Base-by-base conservation (phyloP, 1,140 invertebrate genomes). In the Diabrotica undecimpunctata region DNA sequence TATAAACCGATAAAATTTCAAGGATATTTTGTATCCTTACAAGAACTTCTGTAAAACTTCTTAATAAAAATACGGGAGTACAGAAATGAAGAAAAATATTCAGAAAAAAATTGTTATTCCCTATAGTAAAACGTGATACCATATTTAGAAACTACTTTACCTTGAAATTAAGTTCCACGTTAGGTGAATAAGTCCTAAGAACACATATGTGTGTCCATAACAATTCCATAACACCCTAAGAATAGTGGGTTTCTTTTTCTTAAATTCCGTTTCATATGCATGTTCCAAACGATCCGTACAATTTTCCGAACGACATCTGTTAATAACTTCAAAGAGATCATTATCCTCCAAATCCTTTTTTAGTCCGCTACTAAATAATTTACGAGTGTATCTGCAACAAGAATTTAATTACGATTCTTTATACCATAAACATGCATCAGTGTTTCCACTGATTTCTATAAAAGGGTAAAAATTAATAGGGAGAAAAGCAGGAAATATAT, bases 311-410 rank as follows among this genome's bases (percentile, higher is more conserved):
- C 66, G 57, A 14, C 69, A 74, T 6, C 36, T n/a, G 13, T 66
- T 66, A 5, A 70, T 61, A 11, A 74, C 68, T 60, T 72, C 65
- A 53, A 73, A 75, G 37, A 75, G 58, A 55, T 75, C 74, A 37
- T 69, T 64, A 54, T 75, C 74, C 55, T 70, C 60, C 12, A 75
- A 54, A 36, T 73, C 74, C 14, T 65, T 63, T 60, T 67, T 69
- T 5, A 64, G 65, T n/a, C 65, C 71, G 62, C 70, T 70, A 12
- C 53, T 39, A 61, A 75, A 68, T 51, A 72, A 37, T n/a, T 58
- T 57, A 8, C 61, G 64, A 11, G 68, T 66, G 55, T 72, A 72
- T 36, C 71, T 72, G 60, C 60, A 69, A 52, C n/a, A 10, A 35
- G 36, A 60, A 46, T 46, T 5, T 5, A n/a, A 46, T 5, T 46